Evolutionary conservation across 2,113 vertebrate species (phyloP).

Genomic region (Maylandia zebra): DNA sequence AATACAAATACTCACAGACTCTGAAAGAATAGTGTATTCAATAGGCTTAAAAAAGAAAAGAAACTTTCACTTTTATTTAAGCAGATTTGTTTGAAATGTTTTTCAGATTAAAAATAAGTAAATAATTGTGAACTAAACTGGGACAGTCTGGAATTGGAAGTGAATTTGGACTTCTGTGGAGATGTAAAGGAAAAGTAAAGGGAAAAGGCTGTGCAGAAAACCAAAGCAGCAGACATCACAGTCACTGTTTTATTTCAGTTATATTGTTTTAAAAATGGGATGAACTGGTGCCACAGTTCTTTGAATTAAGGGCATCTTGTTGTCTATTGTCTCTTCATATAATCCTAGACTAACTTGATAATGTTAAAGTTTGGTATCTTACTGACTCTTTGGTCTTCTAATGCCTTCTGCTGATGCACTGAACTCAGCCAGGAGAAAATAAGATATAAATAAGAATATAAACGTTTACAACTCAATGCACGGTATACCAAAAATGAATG

Average conservation of each 20-base stretch:
- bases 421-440: not conserved
- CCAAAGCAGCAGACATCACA: not conserved
- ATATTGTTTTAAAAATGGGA: not conserved
- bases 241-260: not conserved
- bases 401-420: not conserved
- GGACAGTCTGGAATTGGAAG: not conserved
- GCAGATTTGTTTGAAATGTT: not conserved
- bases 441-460: not conserved
- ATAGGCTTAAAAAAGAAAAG: not conserved
- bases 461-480: not conserved
- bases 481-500: not conserved
- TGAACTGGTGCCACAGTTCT: not conserved
- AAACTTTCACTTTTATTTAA: not conserved
- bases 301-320: not conserved
- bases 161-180: not conserved
- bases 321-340: not conserved
- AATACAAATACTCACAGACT: not conserved
- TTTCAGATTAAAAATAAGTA: not conserved
- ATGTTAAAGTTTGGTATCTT: not conserved
- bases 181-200: not conserved
- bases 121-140: not conserved
- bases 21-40: not conserved
- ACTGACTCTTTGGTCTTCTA: not conserved
- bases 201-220: not conserved
- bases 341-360: not conserved